phyloP scores from a whole-genome alignment of 2,888 invertebrate genomes.

The Emmelina monodactyla region DNA sequence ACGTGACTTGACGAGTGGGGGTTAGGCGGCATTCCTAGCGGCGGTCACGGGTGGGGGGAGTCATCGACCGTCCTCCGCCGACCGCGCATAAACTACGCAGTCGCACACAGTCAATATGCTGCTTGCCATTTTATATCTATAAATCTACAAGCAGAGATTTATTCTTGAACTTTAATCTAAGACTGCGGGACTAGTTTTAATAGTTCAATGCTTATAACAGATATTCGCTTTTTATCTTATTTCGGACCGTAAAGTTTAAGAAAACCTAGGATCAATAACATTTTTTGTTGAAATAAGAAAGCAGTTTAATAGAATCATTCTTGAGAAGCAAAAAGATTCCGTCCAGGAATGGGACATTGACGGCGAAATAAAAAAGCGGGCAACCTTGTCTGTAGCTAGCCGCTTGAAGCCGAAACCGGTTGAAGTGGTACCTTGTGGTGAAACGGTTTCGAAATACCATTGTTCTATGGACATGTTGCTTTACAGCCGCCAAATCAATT shows the following conservation, averaged over 20 bases:
- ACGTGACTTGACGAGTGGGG: slow-evolving; percentile 44
- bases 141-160: too few species aligned
- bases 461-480: slow-evolving; percentile 31
- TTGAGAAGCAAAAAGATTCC: too few species aligned
- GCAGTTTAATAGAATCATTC: too few species aligned
- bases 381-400: neutral
- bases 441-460: slow-evolving; percentile 43
- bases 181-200: too few species aligned
- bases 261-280: too few species aligned
- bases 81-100: slow-evolving; percentile 58
- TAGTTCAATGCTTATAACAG: too few species aligned
- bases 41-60: slow-evolving; percentile 33
- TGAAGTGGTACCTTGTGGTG: slow-evolving; percentile 3
- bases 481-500: slow-evolving; percentile 42
- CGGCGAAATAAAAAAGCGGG: too few species aligned
- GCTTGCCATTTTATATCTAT: slow-evolving; percentile 1
- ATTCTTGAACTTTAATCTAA: too few species aligned
- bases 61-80: slow-evolving; percentile 63
- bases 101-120: slow-evolving; percentile 57
- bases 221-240: too few species aligned
- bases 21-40: slow-evolving; percentile 45
- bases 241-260: too few species aligned
- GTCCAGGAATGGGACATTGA: too few species aligned
- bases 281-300: too few species aligned
- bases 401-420: slow-evolving; percentile 10